Conservation (phyloP, 2,113 vertebrate species). For the Phalacrocorax aristotelis region DNA sequence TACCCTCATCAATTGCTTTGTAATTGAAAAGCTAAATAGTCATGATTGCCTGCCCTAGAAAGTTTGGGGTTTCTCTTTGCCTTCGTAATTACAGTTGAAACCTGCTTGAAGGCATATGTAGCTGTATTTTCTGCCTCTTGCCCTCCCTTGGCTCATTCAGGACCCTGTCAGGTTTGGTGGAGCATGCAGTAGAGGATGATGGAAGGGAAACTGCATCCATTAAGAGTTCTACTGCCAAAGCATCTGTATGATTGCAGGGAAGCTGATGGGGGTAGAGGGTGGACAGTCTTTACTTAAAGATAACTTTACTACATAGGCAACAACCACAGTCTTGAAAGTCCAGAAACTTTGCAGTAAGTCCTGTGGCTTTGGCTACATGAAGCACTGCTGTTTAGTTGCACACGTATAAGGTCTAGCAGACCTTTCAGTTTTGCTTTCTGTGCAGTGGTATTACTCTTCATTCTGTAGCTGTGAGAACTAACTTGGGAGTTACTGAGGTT, state of each 20-base stretch:
- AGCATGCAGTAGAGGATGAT: neutral
- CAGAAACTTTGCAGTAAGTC: fast-evolving
- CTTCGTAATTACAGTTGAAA: neutral
- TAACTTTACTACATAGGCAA: neutral
- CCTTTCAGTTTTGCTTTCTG: neutral
- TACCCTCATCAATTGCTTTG: neutral
- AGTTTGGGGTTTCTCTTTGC: neutral
- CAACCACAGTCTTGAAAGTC: neutral
- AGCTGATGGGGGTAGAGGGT: neutral
- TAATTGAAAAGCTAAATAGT: neutral
- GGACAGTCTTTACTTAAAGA: neutral
- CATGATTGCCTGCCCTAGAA: neutral
- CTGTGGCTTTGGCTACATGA: fast-evolving
- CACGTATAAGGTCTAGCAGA: neutral
- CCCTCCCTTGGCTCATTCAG: neutral
- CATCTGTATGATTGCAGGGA: neutral
- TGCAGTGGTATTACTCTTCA: neutral
- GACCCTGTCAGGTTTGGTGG: neutral
- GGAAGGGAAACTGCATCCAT: neutral
- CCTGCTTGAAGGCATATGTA: fast-evolving
- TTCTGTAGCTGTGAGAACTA: neutral
- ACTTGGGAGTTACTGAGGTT: neutral
- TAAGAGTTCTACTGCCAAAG: neutral
- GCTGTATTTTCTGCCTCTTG: neutral
- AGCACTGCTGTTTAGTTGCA: neutral